Conservation (phyloP, 92 coral and sea anemone genomes). For the Phymanthus crucifer region DNA sequence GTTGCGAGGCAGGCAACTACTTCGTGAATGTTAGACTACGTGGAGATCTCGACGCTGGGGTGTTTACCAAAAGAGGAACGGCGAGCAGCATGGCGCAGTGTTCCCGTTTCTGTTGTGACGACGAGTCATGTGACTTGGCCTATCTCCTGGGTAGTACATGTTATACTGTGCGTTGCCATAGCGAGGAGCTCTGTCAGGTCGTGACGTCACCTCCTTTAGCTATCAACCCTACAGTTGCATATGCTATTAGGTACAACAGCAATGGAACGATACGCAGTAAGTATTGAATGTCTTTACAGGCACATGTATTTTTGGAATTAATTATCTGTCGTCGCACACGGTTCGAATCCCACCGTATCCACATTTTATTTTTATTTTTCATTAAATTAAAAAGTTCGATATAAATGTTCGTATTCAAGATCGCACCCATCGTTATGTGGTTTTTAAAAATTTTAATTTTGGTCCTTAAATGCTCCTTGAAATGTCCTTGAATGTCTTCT, state of each 20-base stretch:
- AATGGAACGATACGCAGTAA: constrained; percentile 49
- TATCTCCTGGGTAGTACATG: constrained; percentile 78
- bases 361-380: too few relatives aligned
- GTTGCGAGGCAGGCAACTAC: constrained; percentile 67
- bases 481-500: too few relatives aligned
- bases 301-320: too few relatives aligned
- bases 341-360: too few relatives aligned
- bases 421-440: too few relatives aligned
- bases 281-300: too few relatives aligned
- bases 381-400: too few relatives aligned
- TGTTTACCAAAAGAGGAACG: constrained; percentile 72
- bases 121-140: constrained; percentile 85
- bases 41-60: constrained; percentile 85
- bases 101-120: constrained; percentile 71
- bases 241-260: constrained; percentile 56
- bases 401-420: too few relatives aligned
- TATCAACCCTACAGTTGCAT: constrained; percentile 70
- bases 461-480: too few relatives aligned
- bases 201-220: constrained; percentile 71
- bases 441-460: too few relatives aligned
- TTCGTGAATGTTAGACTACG: constrained; percentile 70
- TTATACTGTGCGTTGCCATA: constrained; percentile 78
- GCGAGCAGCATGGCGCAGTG: constrained; percentile 75
- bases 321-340: too few relatives aligned
- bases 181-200: constrained; percentile 63